A percentile compares a stretch with the other conserved stretches of the same genome.
Conservation (phyloP, 2,888 invertebrate genomes). For the Anagyrus pseudococci region DNA sequence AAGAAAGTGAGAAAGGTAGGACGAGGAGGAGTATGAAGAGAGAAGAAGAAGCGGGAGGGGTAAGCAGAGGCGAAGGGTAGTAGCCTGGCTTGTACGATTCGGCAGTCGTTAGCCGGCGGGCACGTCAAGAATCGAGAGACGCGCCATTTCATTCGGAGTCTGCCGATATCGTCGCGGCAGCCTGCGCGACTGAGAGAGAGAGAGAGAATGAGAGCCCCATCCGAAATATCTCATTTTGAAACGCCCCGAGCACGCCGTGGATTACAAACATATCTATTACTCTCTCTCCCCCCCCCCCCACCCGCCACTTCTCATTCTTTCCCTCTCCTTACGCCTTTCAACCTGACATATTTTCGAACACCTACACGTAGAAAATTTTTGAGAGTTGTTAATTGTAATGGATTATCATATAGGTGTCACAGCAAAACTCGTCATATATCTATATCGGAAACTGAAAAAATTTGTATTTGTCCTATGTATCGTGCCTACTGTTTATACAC, state of each 20-base stretch:
- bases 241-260: slow-evolving; percentile 60
- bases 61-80: neutral
- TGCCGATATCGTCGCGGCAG: slow-evolving; percentile 56
- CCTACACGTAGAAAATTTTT: no score
- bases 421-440: no score
- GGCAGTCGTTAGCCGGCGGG: slow-evolving; percentile 55
- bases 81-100: slow-evolving; percentile 47
- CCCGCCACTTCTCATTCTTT: no score
- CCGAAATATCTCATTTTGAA: slow-evolving; percentile 62
- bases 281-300: slow-evolving; percentile 57
- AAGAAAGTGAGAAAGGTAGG: neutral
- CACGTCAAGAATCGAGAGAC: slow-evolving; percentile 57
- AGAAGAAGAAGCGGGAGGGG: neutral
- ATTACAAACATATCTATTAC: slow-evolving; percentile 63
- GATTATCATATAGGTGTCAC: no score
- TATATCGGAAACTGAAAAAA: no score
- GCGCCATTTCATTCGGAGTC: slow-evolving; percentile 61
- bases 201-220: no score
- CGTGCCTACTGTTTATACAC: no score
- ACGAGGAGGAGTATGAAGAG: neutral
- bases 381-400: no score
- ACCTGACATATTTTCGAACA: no score
- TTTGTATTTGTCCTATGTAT: no score
- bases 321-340: no score
- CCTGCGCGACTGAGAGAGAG: slow-evolving; percentile 37